phyloP scores from a whole-genome alignment of 2,797 vertebrate species.

The Iguana delicatissima region DNA sequence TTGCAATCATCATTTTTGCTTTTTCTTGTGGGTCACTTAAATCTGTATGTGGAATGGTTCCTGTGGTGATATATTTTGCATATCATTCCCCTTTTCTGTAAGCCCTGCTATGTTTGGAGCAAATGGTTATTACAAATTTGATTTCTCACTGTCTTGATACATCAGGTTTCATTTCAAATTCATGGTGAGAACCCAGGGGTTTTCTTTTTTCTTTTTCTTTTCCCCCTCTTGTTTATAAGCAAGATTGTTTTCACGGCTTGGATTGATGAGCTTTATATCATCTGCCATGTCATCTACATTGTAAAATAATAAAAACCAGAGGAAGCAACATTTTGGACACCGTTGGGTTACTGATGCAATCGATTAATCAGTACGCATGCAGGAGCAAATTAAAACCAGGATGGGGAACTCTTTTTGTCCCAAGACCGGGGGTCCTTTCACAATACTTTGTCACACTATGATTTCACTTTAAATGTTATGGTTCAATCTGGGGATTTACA shows the following conservation, averaged over 20 bases:
- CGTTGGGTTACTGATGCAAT: background rate
- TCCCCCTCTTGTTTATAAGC: background rate
- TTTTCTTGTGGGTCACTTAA: background rate
- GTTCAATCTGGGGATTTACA: too few relatives aligned
- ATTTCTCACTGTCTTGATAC: background rate
- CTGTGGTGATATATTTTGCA: background rate
- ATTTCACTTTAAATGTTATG: too few relatives aligned
- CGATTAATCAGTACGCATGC: background rate
- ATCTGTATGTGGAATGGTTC: slow-evolving; percentile 7
- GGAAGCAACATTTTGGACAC: slow-evolving; percentile 1
- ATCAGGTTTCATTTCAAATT: background rate
- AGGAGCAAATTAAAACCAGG: background rate
- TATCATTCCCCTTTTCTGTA: background rate
- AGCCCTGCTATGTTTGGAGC: background rate
- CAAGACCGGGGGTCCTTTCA: too few relatives aligned
- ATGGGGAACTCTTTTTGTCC: too few relatives aligned
- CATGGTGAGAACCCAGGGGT: background rate
- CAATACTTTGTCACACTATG: too few relatives aligned
- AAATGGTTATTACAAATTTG: slow-evolving; percentile 16
- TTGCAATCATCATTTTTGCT: background rate
- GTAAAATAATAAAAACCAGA: slow-evolving; percentile 14
- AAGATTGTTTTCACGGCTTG: slow-evolving; percentile 22
- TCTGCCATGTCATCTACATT: slow-evolving; percentile 14
- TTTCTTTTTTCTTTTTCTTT: background rate
- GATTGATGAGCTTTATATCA: slow-evolving; percentile 37